Percentiles rank a stretch among this genome's conserved stretches.
Evolutionary conservation across 2,888 invertebrate species (phyloP).

Genomic region (Acleris sparsana): DNA sequence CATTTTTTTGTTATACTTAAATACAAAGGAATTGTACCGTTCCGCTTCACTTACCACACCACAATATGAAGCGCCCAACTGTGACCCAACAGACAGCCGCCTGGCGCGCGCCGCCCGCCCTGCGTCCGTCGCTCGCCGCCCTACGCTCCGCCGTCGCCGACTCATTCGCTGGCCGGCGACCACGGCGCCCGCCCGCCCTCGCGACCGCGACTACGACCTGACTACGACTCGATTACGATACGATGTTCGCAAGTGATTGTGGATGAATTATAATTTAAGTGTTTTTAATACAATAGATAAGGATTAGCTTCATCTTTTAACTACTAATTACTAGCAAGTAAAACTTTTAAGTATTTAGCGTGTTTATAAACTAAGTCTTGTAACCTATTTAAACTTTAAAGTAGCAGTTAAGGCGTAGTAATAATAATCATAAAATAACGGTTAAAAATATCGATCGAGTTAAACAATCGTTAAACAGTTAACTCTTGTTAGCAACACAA

Average conservation of each 20-base stretch:
- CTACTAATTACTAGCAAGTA: too few species aligned
- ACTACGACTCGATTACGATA: slow-evolving; percentile 32
- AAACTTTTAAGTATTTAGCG: not conserved
- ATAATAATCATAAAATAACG: slow-evolving; percentile 54
- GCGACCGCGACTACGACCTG: slow-evolving; percentile 31
- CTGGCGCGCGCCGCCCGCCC: not conserved
- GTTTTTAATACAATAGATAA: not conserved
- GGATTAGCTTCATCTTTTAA: too few species aligned
- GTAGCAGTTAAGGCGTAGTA: slow-evolving; percentile 16
- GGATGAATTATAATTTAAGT: slow-evolving; percentile 6
- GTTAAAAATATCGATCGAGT: slow-evolving; percentile 63
- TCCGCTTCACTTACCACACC: not conserved
- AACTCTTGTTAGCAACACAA: slow-evolving; percentile 47
- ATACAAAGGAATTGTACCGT: not conserved
- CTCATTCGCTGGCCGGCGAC: slow-evolving; percentile 65
- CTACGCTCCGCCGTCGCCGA: slow-evolving; percentile 35
- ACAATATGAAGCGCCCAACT: not conserved
- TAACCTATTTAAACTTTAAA: slow-evolving; percentile 5
- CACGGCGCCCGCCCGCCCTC: slow-evolving; percentile 64
- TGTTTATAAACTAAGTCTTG: not conserved
- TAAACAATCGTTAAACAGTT: slow-evolving; percentile 60
- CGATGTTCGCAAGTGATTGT: slow-evolving; percentile 16
- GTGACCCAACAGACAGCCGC: too few species aligned
- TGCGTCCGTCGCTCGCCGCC: slow-evolving; percentile 17
- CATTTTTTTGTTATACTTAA: not conserved